Evolutionary conservation across 2,797 vertebrate species (phyloP).

Genomic region (Myotis findleyi): DNA sequence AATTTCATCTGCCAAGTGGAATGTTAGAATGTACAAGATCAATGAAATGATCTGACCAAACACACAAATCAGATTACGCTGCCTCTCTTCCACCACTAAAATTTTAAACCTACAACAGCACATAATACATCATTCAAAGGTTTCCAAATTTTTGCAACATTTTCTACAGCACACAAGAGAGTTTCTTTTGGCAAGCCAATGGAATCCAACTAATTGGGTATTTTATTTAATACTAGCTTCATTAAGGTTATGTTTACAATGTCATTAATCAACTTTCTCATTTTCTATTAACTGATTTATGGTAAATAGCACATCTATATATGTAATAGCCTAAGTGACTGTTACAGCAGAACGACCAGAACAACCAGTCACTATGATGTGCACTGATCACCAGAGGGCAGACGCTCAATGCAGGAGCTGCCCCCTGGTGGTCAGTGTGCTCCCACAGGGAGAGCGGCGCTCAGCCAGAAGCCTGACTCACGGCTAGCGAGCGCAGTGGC

Average conservation of each 20-base stretch:
- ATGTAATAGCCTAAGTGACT: too few species aligned
- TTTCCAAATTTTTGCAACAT: neutral
- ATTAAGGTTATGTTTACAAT: conserved; percentile 45
- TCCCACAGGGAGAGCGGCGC: too few species aligned
- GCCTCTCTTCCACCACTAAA: conserved; percentile 15
- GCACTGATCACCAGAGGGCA: too few species aligned
- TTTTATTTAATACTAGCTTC: conserved; percentile 41
- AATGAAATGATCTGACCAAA: conserved; percentile 65
- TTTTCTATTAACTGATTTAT: neutral
- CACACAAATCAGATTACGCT: conserved; percentile 47
- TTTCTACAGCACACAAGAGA: conserved; percentile 1
- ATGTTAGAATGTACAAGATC: conserved; percentile 60
- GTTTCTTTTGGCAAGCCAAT: conserved; percentile 44
- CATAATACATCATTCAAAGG: conserved; percentile 42
- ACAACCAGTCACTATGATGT: too few species aligned
- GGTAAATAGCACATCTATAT: neutral
- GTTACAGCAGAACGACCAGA: too few species aligned
- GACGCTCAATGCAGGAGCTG: too few species aligned
- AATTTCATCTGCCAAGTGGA: conserved; percentile 65
- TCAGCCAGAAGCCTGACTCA: too few species aligned
- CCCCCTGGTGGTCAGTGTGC: too few species aligned
- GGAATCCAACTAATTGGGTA: neutral
- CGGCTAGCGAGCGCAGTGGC: fast-evolving
- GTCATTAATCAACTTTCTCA: conserved; percentile 8
- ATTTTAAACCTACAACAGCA: conserved; percentile 22